Evolutionary conservation across 2,113 vertebrate species (phyloP), one percentile per base, ranked within the genome.

Genomic region (Physeter macrocephalus): DNA sequence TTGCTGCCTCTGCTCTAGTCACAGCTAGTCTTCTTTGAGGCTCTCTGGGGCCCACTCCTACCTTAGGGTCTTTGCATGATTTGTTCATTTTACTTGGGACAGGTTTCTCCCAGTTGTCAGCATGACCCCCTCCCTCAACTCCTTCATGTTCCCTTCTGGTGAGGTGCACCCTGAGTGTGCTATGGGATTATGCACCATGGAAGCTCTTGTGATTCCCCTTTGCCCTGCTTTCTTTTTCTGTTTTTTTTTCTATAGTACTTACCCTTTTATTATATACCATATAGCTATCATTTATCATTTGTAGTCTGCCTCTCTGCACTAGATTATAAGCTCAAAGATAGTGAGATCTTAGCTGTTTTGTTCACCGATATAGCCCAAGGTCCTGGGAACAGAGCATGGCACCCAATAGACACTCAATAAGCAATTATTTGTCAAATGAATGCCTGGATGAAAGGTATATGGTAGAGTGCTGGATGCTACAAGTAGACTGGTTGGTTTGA

Each of bases 261-360:
- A 77, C 41, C 27, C 41, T 20, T 21, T 67, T 88, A 62, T 87
- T 84, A 61, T 67, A 46, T 49, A 66, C 61, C 31, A 0, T 67
- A 20, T 39, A 78, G 34, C 29, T 43, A 6, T 61, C 18, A 46
- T 41, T 89, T 61, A 75, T 64, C 9, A 61, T 83, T 59, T 78
- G 13, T 61, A 89, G 21, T 64, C n/a, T 72, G 4, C 20, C n/a
- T 66, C 78, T 49, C 11, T 88, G 6, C 1, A 12, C 34, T 78
- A 72, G 62, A 83, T 67, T 78, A 3, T 52, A 90, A 80, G 29
- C 29, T 72, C 67, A 92, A 46, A 71, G 49, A 59, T 46, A 43
- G 13, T 66, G 52, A 54, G 46, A 43, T 62, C 15, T 78, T 95
- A 80, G 57, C 57, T 52, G 3, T 85, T 95, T 69, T 66, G 4